Evolutionary conservation across 1,140 invertebrate genomes (phyloP), one percentile per base, ranked within the genome.

Genomic region (Cryptotermes secundus): DNA sequence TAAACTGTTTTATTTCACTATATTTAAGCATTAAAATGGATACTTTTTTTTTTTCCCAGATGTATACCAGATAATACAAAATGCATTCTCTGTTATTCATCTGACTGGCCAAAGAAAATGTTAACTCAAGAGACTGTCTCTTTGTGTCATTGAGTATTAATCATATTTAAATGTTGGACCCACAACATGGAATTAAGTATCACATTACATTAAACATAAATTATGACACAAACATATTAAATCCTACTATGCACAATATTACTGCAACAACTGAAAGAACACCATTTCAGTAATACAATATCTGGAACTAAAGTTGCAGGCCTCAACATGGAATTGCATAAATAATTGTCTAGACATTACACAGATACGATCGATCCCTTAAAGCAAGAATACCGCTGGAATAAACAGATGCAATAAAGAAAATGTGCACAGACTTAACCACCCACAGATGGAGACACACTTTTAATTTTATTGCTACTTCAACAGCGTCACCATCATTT

Each of bases 1-100:
- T 19, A 3, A 49, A 49, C 45, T 19, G 45, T 49, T 49, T 42
- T 49, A 49, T 49, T 49, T 49, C 19, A 14, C 22, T 19, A 49
- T 49, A 49, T 31, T 72, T 72, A 72, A 72, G 59, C 59, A n/a
- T 72, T 72, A 72, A 72, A 72, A 72, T 72, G 59, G 22, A n/a
- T 72, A 72, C n/a, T 22, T 22, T 59, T 59, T 42, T 42, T 42
- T 42, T 42, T n/a, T n/a, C n/a, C 24, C 22, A 59, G n/a, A 72
- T n/a, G 9, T 72, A 31, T 72, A 12, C 59, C 59, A n/a, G 26
- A 72, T 14, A 72, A 72, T 72, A 72, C 59, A 72, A 72, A 72
- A n/a, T 72, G 59, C 59, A 72, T 72, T n/a, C 6, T 72, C 59
- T 72, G n/a, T 72, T n/a, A 72, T 10, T 31, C 26, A 31, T 31